Evolutionary conservation across 2,888 invertebrate species (phyloP), one percentile per base, ranked within the genome.

Genomic region (Synanthedon myopaeformis): DNA sequence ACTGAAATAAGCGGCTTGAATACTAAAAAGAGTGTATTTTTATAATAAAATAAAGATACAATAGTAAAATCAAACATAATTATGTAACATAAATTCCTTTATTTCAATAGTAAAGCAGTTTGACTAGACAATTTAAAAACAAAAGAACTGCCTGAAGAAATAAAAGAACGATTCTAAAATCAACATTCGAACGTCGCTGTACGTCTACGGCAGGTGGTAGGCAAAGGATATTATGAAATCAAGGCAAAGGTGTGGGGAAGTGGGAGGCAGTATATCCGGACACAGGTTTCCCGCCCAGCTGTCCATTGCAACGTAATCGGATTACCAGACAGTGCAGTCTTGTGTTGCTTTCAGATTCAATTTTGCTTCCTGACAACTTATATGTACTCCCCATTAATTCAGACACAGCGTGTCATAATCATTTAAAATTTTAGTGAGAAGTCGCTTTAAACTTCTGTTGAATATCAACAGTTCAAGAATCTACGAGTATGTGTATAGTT

Each of bases 161-260:
- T 2, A 8, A 35, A 35, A 35, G 35, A 10, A 35, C 35, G 10
- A 35, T 45, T 45, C 8, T 45, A 12, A 45, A 45, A 45, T 45
- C 6, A 45, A 45, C 45, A 13, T 45, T 11, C 4, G 13, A 45
- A 45, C 35, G 35, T 13, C 45, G 13, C 45, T 14, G 35, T 35
- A 35, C 35, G 10, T 35, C 35, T 35, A 35, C 10, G 35, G 35
- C 35, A 35, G 35, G 10, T 35, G 10, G 35, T 35, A 68, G 69
- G 66, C 69, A 63, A 69, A 62, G 60, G 62, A 67, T 69, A 67
- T 69, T 65, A 67, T 64, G 45, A 64, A 65, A 64, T 69, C 69
- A 69, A 63, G 65, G 64, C 69, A 67, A 60, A 58, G 58, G 8
- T 35, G 35, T 35, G 35, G 10, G 35, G 35, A 10, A 35, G 57